Base-by-base conservation (phyloP, 1,140 invertebrate genomes). In the Atopsyche davidsoni region DNA sequence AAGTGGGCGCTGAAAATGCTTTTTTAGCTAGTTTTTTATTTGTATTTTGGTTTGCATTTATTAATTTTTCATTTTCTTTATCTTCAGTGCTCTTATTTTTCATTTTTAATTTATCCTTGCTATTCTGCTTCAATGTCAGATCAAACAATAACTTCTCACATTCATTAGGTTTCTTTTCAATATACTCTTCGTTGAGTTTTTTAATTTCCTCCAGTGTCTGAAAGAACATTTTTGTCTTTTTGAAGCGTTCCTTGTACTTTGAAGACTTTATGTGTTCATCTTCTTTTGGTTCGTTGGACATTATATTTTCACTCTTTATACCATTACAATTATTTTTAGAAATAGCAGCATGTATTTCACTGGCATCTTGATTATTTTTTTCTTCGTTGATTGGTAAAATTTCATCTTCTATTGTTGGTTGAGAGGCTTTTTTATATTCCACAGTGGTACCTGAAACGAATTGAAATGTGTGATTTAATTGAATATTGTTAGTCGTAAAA, bases 221-320 rank as follows among this genome's bases (percentile, higher is more conserved):
- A 46, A 75, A 75, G 48, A 64, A 75, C 58, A 69, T 52, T 48
- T 68, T 73, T 17, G 72, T 69, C 47, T 62, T 60, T 60, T 66
- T 64, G 49, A 75, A 75, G 17, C 70, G 62, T 52, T 65, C 65
- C 58, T 71, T 75, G 45, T 72, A 75, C 42, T 68, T 66, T 22
- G 41, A 6, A 22, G 55, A 50, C 18, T 48, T 22, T 21, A 50
- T 53, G 19, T 49, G 31, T 32, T 49, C 39, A 11, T 54, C 47
- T 4, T 44, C 32, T 17, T 42, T 18, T 46, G 46, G 31, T 14
- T 16, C 2, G 34, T n/a, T 16, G 19, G 19, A 19, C 4, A 19
- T 40, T 13, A 40, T 19, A 14, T 40, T 16, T 19, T 11, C 9
- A 18, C 2, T 1, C 24, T 19, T n/a, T n/a, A 23, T 23, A 18